Base-by-base conservation (phyloP, 2,888 invertebrate genomes). In the Muscina levida region DNA sequence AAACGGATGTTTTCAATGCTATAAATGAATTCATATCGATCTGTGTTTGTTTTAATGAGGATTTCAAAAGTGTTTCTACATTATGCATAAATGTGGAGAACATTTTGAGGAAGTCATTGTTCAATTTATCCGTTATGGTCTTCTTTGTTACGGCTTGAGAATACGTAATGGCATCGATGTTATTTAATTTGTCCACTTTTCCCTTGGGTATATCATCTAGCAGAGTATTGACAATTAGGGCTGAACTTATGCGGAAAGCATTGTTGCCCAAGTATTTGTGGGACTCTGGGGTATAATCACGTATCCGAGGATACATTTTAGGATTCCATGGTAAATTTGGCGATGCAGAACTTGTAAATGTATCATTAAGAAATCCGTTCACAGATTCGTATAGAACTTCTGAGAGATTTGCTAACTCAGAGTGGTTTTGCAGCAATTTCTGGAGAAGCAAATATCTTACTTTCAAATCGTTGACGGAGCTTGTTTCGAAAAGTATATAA, bases 401-500 rank as follows among this genome's bases (percentile, higher is more conserved):
- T 0, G 86, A 85, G 8, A 87, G 82, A n/a, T 83, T 56, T 13
- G 77, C 74, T 13, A 87, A 65, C 1, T 75, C 62, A 0, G 70
- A 46, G 1, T 85, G 79, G 0, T 73, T 48, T 17, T 66, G 10
- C 0, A 88, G 51, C 10, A 73, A 57, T 17, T 85, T 73, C 22
- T 87, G 76, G 6, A 90, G 31, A 75, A 89, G 87, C 1, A 87
- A 76, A 78, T 87, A 84, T 44, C 92, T 87, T 24, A 91, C 65
- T 3, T 86, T 79, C 0, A 88, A 82, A 72, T 92, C 92, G 0
- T 85, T 84, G 4, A 87, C 72, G 0, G 90, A 86, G 19, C 92
- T 90, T 0, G 84, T 84, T 83, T 92, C 91, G 77, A 91, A 92
- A 53, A 92, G 85, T 59, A 91, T 88, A 15, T 91, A 87, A 22